Conservation (phyloP, 2,797 vertebrate species). For the Pelodytes ibericus region DNA sequence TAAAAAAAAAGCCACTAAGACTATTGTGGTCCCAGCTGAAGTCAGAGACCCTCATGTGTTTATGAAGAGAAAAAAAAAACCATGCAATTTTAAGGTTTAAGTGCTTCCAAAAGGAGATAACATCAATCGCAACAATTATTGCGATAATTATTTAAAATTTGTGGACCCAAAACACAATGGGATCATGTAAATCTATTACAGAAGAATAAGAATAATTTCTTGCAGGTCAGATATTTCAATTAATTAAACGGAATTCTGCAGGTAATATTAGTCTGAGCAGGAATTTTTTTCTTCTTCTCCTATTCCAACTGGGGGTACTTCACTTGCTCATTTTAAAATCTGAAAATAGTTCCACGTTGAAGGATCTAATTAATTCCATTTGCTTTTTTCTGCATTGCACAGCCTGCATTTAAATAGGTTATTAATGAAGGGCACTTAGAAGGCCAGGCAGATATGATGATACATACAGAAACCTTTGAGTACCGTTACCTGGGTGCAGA, state of each 20-base stretch:
- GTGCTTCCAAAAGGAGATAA: no score
- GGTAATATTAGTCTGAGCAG: neutral
- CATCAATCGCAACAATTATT: no score
- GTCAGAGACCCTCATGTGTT: no score
- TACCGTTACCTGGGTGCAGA: constrained; percentile 33
- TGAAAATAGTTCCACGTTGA: constrained; percentile 47
- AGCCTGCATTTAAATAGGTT: constrained; percentile 54
- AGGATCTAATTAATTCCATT: constrained; percentile 54
- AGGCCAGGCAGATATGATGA: constrained; percentile 39
- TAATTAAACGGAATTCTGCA: neutral
- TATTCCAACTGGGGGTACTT: constrained; percentile 14
- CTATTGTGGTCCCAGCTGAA: no score
- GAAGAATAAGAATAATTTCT: neutral
- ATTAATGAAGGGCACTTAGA: constrained; percentile 53
- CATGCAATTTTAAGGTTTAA: no score
- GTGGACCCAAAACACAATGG: no score
- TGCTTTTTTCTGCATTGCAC: constrained; percentile 37
- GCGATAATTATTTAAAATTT: no score
- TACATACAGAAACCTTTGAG: constrained; percentile 46
- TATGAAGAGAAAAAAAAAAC: no score
- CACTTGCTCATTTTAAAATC: constrained; percentile 29
- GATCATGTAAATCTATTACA: no score
- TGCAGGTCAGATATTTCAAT: neutral
- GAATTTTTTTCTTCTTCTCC: neutral
- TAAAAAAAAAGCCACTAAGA: no score